These are phyloP conservation scores for Acrocyrtus sp. DNA, from an alignment of 2,888 invertebrate genomes.

Conservation along the genomic window DNA sequence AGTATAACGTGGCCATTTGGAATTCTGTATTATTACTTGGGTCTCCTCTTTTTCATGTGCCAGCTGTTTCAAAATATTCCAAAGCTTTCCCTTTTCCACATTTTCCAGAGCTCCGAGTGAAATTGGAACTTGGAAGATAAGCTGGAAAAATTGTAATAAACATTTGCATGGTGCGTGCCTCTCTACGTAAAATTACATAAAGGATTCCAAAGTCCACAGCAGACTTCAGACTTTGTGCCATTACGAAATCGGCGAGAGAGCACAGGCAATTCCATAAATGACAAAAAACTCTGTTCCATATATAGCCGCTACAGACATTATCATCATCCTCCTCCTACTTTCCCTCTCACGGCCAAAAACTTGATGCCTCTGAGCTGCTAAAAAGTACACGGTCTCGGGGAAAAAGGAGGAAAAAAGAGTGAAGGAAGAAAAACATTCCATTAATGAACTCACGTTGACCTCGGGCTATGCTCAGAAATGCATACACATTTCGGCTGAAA, in stretches of 20 bases:
- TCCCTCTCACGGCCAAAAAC: neutral
- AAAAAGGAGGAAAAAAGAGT: neutral
- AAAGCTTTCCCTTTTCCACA: neutral
- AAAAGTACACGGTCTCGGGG: neutral
- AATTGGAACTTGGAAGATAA: slow-evolving; percentile 31
- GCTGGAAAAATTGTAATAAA: slow-evolving; percentile 27
- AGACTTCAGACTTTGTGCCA: slow-evolving; percentile 6
- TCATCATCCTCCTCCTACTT: slow-evolving; percentile 2
- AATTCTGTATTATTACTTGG: slow-evolving; percentile 42
- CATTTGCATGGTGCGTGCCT: slow-evolving; percentile 39
- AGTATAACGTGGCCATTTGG: slow-evolving; percentile 38
- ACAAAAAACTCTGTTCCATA: slow-evolving; percentile 22
- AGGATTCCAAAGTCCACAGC: too few species aligned
- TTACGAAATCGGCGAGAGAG: slow-evolving; percentile 10
- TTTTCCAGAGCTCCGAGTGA: neutral
- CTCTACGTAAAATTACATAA: too few species aligned
- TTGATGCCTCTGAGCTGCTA: neutral
- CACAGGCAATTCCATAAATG: slow-evolving; percentile 41
- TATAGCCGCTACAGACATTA: slow-evolving; percentile 10
- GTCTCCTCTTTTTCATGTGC: slow-evolving; percentile 43
- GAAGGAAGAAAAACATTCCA: slow-evolving; percentile 49
- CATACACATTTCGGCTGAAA: slow-evolving; percentile 6
- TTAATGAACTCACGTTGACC: slow-evolving; percentile 49
- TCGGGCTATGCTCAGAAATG: slow-evolving; percentile 31
- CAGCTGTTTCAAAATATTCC: slow-evolving; percentile 46